These are phyloP conservation scores for Bolborhynchus lineola DNA, from an alignment of 2,113 vertebrate species.

Conservation along the genomic window DNA sequence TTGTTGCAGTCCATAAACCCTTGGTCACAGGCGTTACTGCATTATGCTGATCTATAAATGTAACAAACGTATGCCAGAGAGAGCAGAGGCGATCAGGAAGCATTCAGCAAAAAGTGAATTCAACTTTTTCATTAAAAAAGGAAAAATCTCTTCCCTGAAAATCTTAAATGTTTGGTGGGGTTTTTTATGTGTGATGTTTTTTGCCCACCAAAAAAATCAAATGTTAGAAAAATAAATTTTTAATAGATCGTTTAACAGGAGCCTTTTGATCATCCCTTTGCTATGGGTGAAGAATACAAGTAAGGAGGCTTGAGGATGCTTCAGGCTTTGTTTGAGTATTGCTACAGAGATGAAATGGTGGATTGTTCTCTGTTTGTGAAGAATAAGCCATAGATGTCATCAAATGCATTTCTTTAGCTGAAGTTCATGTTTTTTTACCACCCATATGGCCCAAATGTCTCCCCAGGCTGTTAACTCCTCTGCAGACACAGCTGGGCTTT, in stretches of 20 bases:
- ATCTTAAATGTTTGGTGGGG: not conserved
- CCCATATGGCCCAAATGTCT: not conserved
- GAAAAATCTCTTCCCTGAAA: not conserved
- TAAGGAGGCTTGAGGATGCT: not conserved
- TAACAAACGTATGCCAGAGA: not conserved
- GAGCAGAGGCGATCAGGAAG: not conserved
- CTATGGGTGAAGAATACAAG: not conserved
- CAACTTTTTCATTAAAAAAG: not conserved
- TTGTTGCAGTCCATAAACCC: not conserved
- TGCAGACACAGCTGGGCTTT: not conserved
- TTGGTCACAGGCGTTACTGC: not conserved
- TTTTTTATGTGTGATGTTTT: not conserved
- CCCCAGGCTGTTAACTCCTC: not conserved
- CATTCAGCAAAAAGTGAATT: not conserved
- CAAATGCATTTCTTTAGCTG: not conserved
- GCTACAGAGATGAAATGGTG: not conserved
- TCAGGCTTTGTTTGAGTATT: not conserved
- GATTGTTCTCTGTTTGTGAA: not conserved
- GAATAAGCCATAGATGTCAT: not conserved
- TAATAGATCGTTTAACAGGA: not conserved
- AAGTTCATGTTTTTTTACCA: not conserved
- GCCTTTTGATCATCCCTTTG: not conserved
- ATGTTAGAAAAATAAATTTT: not conserved
- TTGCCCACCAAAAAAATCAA: not conserved
- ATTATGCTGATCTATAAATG: not conserved